Percentiles rank a stretch among this genome's conserved stretches.
phyloP scores from a whole-genome alignment of 2,797 vertebrate species.

The Glyptemys insculpta region DNA sequence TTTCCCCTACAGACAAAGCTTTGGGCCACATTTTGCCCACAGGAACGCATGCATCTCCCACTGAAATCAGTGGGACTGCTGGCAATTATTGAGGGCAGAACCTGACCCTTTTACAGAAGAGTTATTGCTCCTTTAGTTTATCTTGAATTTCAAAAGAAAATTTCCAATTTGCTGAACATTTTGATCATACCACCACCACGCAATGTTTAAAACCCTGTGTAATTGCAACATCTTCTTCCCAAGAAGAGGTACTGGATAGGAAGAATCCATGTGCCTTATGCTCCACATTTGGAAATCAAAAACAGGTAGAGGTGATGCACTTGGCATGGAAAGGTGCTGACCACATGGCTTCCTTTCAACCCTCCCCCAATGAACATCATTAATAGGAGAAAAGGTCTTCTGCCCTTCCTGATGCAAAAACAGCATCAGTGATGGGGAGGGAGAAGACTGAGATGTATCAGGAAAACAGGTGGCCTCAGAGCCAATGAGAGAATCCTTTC shows the following conservation, averaged over 20 bases:
- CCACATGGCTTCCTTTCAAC: conserved; percentile 11
- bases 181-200: conserved; percentile 24
- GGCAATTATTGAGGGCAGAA: neutral
- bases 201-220: conserved; percentile 6
- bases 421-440: conserved; percentile 8
- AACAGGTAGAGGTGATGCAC: neutral
- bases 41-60: neutral
- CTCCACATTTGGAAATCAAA: conserved; percentile 37
- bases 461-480: neutral
- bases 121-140: conserved; percentile 21
- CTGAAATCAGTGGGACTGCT: neutral
- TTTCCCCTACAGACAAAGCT: neutral
- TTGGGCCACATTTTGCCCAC: neutral
- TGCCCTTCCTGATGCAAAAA: neutral
- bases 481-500: conserved; percentile 3
- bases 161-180: conserved; percentile 15
- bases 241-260: neutral
- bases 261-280: conserved; percentile 12
- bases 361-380: rapidly evolving
- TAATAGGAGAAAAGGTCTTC: conserved; percentile 14
- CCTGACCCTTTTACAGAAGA: neutral
- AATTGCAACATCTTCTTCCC: conserved; percentile 21
- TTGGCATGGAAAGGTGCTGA: conserved; percentile 12
- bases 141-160: conserved; percentile 19
- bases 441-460: conserved; percentile 36